Base-by-base conservation (phyloP, 2,888 invertebrate species). In the Adineta ricciae region DNA sequence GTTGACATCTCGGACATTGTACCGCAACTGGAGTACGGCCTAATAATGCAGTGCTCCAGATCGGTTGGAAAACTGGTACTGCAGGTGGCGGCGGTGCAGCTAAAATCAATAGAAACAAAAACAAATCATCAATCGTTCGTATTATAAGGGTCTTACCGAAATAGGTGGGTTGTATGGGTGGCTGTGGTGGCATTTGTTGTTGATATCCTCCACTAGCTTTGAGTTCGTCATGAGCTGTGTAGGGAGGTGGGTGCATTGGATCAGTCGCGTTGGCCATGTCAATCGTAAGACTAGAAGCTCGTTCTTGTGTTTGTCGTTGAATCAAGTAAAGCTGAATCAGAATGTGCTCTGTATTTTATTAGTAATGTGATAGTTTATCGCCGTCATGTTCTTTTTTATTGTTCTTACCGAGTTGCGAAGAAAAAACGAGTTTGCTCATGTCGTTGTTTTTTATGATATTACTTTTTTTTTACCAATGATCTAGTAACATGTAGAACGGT, bases 1-100 rank as follows among this genome's bases (percentile, higher is more conserved):
- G 83, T 7, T 84, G 86, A 54, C 86, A 87, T 38, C 85, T 83
- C 19, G 86, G 87, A 84, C 86, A 87, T 27, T 85, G 82, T n/a
- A 84, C 84, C 2, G 73, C 3, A 21, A n/a, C n/a, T 7, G 87
- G 86, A n/a, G 27, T 14, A 21, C 84, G 72, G 19, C 86, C 84
- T n/a, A 46, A 1, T 32, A 36, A 36, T 72, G 72, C 32, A 8
- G n/a, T 3, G n/a, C 7, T 9, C 4, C 24, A n/a, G 4, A 54
- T 5, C 7, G 54, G 54, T 2, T 54, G n/a, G 1, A 54, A 0
- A 54, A 54, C 3, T 54, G 54, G n/a, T n/a, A 54, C n/a, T 21
- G 54, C 1, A n/a, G 24, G 54, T n/a, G 54, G n/a, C 1, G 54
- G 24, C 8, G 7, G 8, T 19, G 16, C 50, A 19, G 19, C 9